These are phyloP conservation scores for Lepetodrilus schrolli DNA, from an alignment of 2,888 invertebrate genomes.

Conservation along the genomic window DNA sequence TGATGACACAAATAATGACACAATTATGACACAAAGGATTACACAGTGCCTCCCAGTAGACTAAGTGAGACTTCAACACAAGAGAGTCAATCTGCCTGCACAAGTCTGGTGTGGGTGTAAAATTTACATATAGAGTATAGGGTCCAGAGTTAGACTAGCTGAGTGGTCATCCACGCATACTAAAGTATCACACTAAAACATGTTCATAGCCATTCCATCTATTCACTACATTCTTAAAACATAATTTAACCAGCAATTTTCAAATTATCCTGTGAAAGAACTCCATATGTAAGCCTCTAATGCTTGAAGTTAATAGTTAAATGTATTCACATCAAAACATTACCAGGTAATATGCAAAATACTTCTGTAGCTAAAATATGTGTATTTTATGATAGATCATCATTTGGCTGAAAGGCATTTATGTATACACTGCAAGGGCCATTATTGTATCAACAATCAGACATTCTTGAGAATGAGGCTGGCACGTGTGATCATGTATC, in stretches of 20 bases:
- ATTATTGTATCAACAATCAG: not conserved
- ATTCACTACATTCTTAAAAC: not conserved
- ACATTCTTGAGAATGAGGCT: no score
- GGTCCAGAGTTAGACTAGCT: not conserved
- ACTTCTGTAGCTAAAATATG: no score
- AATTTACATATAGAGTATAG: constrained; percentile 20
- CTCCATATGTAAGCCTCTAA: not conserved
- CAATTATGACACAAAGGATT: no score
- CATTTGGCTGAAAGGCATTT: no score
- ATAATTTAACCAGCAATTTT: not conserved
- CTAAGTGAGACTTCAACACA: not conserved
- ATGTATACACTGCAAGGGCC: no score
- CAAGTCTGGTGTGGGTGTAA: not conserved
- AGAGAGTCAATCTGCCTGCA: not conserved
- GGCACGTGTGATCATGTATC: no score
- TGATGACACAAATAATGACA: no score
- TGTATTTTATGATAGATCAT: no score
- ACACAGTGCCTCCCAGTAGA: no score
- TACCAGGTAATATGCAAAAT: no score
- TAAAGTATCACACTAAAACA: constrained; percentile 1
- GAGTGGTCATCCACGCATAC: not conserved
- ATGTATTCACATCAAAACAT: not conserved
- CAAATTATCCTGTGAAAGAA: not conserved
- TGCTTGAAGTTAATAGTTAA: not conserved
- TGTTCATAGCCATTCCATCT: constrained; percentile 1